Conservation (phyloP, 1,140 invertebrate species). For the Nymphalis io region DNA sequence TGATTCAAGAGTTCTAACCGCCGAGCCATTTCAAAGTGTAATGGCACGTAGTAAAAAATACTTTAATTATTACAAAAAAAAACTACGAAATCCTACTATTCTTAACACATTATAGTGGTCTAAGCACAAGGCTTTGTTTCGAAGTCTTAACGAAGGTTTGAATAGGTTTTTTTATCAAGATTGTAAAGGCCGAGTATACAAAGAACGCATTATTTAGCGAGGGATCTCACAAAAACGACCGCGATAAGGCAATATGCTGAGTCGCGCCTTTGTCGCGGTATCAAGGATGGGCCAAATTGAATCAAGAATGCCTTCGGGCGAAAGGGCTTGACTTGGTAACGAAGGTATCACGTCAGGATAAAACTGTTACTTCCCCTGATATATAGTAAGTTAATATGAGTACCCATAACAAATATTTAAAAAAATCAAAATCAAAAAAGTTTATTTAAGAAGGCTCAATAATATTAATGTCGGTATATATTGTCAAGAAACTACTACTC, state of each 20-base stretch:
- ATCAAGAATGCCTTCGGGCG: constrained; percentile 9
- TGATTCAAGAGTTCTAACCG: too few relatives aligned
- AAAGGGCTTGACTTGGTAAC: constrained; percentile 22
- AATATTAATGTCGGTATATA: too few relatives aligned
- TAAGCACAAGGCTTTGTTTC: neutral
- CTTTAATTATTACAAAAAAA: too few relatives aligned
- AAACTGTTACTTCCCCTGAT: neutral
- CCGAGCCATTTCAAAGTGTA: too few relatives aligned
- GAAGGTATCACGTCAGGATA: constrained; percentile 10
- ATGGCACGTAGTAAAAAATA: too few relatives aligned
- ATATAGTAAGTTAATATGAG: too few relatives aligned
- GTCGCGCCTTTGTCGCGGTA: constrained; percentile 1
- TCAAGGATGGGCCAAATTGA: constrained; percentile 31
- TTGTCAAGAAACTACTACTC: too few relatives aligned
- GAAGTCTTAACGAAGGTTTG: neutral
- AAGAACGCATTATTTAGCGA: neutral
- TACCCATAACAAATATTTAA: too few relatives aligned
- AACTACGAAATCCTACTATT: too few relatives aligned
- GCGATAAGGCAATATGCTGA: constrained; percentile 14
- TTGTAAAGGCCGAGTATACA: neutral
- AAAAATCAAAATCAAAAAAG: too few relatives aligned
- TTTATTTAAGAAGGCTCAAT: too few relatives aligned
- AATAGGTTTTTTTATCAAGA: neutral
- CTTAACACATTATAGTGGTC: too few relatives aligned
- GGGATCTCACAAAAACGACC: neutral